phyloP scores from a whole-genome alignment of 2,888 invertebrate genomes.

The Onthophagus sagittarius region DNA sequence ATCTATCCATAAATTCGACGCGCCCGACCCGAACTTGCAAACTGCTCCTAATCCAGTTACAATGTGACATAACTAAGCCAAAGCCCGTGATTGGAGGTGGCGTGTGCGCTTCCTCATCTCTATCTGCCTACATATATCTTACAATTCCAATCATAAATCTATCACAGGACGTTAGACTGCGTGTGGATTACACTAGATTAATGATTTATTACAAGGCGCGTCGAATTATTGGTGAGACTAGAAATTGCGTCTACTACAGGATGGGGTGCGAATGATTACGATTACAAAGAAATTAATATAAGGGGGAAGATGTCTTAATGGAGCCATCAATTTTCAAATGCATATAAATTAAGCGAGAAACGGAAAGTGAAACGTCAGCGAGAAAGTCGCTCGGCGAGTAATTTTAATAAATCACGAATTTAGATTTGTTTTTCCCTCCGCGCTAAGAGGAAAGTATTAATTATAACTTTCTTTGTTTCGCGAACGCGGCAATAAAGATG shows the following conservation, averaged over 20 bases:
- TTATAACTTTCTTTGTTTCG: conserved; percentile 19
- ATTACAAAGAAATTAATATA: not conserved
- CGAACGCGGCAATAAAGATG: not conserved
- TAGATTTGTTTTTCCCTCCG: conserved; percentile 21
- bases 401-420: conserved; percentile 24
- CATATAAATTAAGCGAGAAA: conserved; percentile 20
- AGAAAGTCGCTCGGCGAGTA: conserved; percentile 20
- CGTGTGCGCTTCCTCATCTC: not conserved
- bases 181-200: not conserved
- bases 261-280: not conserved
- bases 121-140: not conserved
- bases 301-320: not conserved
- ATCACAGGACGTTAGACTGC: not conserved
- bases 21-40: conserved; percentile 23
- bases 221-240: not conserved
- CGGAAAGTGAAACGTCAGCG: conserved; percentile 5
- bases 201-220: not conserved
- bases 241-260: not conserved
- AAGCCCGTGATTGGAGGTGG: not conserved
- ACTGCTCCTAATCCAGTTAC: conserved; percentile 29
- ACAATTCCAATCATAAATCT: not conserved
- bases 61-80: conserved; percentile 24
- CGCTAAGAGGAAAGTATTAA: conserved; percentile 18
- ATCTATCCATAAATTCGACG: conserved; percentile 28
- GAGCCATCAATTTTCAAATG: conserved; percentile 9